Conservation (phyloP, 2,888 invertebrate species). For the Exocentrus adspersus region DNA sequence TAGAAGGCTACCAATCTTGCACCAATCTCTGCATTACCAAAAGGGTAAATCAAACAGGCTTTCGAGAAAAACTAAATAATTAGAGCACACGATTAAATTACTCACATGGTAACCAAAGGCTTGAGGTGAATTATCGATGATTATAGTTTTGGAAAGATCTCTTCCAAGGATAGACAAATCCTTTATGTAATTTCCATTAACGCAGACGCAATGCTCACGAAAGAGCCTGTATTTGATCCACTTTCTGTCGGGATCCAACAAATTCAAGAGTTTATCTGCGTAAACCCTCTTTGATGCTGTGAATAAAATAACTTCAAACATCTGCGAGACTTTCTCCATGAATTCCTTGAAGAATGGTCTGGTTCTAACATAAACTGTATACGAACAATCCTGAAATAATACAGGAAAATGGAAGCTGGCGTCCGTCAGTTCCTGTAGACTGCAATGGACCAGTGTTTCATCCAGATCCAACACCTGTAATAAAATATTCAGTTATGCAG, state of each 20-base stretch:
- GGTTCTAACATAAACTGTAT: conserved; percentile 86
- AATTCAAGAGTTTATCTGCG: conserved; percentile 91
- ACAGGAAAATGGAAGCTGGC: conserved; percentile 95
- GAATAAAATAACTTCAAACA: conserved; percentile 81
- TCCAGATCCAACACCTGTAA: conserved; percentile 75
- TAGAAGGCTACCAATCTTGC: too few relatives aligned
- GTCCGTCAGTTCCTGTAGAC: conserved; percentile 89
- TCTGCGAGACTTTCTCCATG: conserved; percentile 71
- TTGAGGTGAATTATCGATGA: conserved; percentile 90
- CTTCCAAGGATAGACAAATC: conserved; percentile 92
- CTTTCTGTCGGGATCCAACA: conserved; percentile 87
- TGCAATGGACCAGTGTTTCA: conserved; percentile 96
- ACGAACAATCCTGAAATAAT: conserved; percentile 89
- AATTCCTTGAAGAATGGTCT: conserved; percentile 93
- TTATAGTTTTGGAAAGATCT: conserved; percentile 88
- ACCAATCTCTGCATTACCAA: too few relatives aligned
- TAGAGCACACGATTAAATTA: conserved; percentile 28
- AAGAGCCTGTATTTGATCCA: conserved; percentile 93
- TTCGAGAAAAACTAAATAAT: too few relatives aligned
- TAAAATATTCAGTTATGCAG: neutral
- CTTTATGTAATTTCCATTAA: conserved; percentile 96
- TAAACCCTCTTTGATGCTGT: conserved; percentile 96
- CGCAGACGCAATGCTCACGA: conserved; percentile 94
- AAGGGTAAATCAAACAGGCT: too few relatives aligned
- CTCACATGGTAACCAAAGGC: conserved; percentile 90